These are phyloP conservation scores for Podarcis lilfordi DNA, from an alignment of 2,797 vertebrate genomes.

Conservation along the genomic window DNA sequence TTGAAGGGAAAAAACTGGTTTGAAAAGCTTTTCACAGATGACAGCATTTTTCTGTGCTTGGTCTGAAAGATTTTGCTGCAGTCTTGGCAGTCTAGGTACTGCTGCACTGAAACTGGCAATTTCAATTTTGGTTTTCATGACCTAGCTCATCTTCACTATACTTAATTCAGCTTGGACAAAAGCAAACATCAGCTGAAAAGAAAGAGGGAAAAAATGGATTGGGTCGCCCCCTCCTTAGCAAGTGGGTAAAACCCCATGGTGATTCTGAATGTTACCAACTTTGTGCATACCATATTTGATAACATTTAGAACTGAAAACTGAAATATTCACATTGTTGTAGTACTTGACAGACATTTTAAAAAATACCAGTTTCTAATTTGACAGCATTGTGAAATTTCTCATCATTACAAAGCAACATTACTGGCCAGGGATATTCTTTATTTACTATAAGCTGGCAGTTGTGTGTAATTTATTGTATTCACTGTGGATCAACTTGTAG, in stretches of 20 bases:
- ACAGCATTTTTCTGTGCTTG: not conserved
- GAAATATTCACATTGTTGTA: not conserved
- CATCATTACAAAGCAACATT: not conserved
- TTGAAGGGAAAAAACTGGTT: not conserved
- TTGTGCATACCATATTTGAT: not conserved
- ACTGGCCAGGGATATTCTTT: not conserved
- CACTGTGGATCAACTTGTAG: not conserved
- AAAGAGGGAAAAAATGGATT: not conserved
- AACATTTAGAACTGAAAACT: constrained; percentile 4
- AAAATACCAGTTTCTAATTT: not conserved
- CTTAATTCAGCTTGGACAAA: constrained; percentile 12
- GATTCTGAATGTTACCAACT: not conserved
- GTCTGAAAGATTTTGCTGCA: constrained; percentile 31
- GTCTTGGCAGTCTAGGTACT: constrained; percentile 4
- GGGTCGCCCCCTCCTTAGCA: too few relatives aligned
- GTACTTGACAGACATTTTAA: not conserved
- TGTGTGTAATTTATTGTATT: not conserved
- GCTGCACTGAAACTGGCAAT: constrained; percentile 12
- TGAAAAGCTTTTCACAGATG: not conserved
- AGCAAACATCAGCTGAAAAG: constrained; percentile 4
- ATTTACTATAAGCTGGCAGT: not conserved
- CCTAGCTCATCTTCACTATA: not conserved
- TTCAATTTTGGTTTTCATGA: constrained; percentile 32
- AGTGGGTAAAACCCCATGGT: not conserved
- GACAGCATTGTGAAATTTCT: not conserved